Evolutionary conservation across 2,888 invertebrate genomes (phyloP).

Genomic region (Thymelicus acteon): DNA sequence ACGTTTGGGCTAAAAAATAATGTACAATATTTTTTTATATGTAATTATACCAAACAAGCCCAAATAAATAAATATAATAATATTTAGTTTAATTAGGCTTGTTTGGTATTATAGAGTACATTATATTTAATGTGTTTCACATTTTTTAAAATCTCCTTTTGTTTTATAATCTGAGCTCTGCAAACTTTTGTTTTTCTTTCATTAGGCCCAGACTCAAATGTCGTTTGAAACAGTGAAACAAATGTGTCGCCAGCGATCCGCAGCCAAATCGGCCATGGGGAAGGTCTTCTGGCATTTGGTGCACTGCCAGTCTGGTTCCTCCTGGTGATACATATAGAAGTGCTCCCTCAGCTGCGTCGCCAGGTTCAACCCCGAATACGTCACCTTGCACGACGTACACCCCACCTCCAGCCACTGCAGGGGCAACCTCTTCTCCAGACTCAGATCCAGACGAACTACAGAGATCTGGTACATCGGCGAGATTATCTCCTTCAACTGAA

Average conservation of each 20-base stretch:
- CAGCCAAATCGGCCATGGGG: slow-evolving; percentile 12
- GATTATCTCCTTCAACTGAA: slow-evolving; percentile 27
- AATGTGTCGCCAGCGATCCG: slow-evolving; percentile 6
- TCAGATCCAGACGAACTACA: not conserved
- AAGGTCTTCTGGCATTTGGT: slow-evolving; percentile 4
- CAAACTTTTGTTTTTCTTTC: too few species aligned
- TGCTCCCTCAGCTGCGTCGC: slow-evolving; percentile 8
- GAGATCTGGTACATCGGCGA: slow-evolving; percentile 18
- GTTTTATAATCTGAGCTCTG: too few species aligned
- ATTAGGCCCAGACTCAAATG: too few species aligned
- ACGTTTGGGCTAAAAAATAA: too few species aligned
- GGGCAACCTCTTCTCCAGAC: not conserved
- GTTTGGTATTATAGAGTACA: too few species aligned
- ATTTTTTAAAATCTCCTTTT: too few species aligned
- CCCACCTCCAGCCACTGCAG: slow-evolving; percentile 22
- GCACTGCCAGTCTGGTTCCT: slow-evolving; percentile 16
- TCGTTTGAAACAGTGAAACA: not conserved
- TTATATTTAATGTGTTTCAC: too few species aligned
- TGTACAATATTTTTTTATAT: too few species aligned
- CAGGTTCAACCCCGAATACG: not conserved
- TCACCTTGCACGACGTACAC: not conserved
- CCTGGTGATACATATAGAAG: slow-evolving; percentile 16
- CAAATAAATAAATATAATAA: too few species aligned
- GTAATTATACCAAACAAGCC: too few species aligned
- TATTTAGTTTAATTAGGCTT: too few species aligned